phyloP scores from a whole-genome alignment of 2,888 invertebrate genomes.

The Pristionchus japonicus region DNA sequence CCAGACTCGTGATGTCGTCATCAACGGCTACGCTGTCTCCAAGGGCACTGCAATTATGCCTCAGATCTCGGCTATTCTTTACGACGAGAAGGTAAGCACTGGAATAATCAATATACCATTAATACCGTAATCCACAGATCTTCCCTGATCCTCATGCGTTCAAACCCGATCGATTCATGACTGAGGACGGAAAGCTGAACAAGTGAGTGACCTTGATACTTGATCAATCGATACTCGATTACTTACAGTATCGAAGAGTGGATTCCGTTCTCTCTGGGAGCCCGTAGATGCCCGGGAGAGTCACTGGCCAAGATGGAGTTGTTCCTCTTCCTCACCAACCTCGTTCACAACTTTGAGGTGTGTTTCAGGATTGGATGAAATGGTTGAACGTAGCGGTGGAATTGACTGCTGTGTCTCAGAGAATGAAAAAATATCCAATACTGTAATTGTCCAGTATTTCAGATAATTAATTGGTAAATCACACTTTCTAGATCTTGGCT shows the following conservation, averaged over 20 bases:
- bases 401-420: too few species aligned
- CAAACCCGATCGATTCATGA: conserved; percentile 23
- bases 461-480: background rate
- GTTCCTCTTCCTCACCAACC: conserved; percentile 42
- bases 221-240: background rate
- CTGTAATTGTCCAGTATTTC: too few species aligned
- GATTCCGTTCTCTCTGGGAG: conserved; percentile 36
- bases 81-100: background rate
- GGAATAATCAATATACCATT: background rate
- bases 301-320: conserved; percentile 38
- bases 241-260: conserved; percentile 32
- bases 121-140: background rate
- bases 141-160: conserved; percentile 33
- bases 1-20: conserved; percentile 16
- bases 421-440: too few species aligned
- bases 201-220: background rate
- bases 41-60: conserved; percentile 28
- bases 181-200: conserved; percentile 21
- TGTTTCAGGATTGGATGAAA: background rate
- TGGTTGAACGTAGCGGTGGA: too few species aligned
- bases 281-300: conserved; percentile 32
- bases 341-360: conserved; percentile 34
- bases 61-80: conserved; percentile 21
- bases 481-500: background rate
- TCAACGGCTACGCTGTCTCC: background rate